Evolutionary conservation across 2,797 vertebrate species (phyloP).

Genomic region (Rhadinocentrus ornatus): DNA sequence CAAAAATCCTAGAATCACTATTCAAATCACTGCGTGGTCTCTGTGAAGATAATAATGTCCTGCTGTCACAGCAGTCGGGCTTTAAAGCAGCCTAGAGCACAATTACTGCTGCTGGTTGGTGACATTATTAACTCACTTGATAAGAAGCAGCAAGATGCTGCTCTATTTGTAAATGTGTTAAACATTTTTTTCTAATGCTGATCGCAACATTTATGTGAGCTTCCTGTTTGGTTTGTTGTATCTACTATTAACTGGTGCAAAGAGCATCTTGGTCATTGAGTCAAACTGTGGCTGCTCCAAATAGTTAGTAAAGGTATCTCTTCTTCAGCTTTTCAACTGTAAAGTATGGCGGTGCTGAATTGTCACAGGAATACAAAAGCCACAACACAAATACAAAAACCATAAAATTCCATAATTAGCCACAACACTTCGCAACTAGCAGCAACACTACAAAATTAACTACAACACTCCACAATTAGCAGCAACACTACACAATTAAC

Average conservation of each 20-base stretch:
- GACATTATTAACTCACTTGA: neutral
- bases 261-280: neutral
- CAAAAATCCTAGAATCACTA: neutral
- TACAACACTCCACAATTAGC: too few species aligned
- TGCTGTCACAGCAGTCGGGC: neutral
- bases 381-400: too few species aligned
- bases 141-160: neutral
- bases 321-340: neutral
- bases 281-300: neutral
- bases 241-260: neutral
- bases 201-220: neutral
- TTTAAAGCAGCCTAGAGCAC: neutral
- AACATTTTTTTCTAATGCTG: neutral
- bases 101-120: neutral
- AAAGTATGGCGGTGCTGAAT: too few species aligned
- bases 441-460: too few species aligned
- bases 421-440: too few species aligned
- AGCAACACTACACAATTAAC: too few species aligned
- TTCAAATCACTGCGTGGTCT: slow-evolving; percentile 2
- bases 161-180: neutral
- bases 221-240: neutral
- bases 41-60: slow-evolving; percentile 1
- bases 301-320: neutral
- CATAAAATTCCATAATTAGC: too few species aligned
- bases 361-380: too few species aligned